Conservation (phyloP, 2,888 invertebrate genomes). For the Junonia oenone region DNA sequence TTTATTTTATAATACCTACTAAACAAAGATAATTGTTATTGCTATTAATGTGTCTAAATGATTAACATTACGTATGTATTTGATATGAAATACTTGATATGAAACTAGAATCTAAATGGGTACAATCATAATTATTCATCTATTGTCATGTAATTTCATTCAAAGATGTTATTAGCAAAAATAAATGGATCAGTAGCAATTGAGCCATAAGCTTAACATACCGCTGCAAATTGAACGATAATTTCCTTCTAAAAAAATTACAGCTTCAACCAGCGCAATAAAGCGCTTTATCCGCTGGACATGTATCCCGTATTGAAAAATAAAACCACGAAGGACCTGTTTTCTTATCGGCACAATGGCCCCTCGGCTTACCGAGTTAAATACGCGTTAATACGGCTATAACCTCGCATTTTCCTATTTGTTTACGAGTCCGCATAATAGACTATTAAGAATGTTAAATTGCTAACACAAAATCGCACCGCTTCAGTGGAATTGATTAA, state of each 20-base stretch:
- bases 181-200: no score
- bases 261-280: neutral
- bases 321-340: constrained; percentile 4
- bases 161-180: no score
- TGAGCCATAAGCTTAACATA: no score
- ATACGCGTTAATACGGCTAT: constrained; percentile 53
- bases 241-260: neutral
- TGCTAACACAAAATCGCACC: constrained; percentile 35
- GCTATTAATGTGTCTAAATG: no score
- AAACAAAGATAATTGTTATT: no score
- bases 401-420: constrained; percentile 52
- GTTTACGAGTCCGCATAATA: constrained; percentile 51
- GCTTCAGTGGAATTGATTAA: constrained; percentile 34
- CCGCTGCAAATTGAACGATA: no score
- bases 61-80: no score
- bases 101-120: no score
- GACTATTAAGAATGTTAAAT: constrained; percentile 43
- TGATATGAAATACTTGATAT: no score
- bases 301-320: constrained; percentile 2
- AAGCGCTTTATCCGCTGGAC: neutral
- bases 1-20: no score
- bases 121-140: no score
- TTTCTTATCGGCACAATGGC: constrained; percentile 20
- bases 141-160: no score
- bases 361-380: constrained; percentile 21